Evolutionary conservation across 2,888 invertebrate genomes (phyloP), one percentile per base, ranked within the genome.

Genomic region (Drosophila kokeensis): DNA sequence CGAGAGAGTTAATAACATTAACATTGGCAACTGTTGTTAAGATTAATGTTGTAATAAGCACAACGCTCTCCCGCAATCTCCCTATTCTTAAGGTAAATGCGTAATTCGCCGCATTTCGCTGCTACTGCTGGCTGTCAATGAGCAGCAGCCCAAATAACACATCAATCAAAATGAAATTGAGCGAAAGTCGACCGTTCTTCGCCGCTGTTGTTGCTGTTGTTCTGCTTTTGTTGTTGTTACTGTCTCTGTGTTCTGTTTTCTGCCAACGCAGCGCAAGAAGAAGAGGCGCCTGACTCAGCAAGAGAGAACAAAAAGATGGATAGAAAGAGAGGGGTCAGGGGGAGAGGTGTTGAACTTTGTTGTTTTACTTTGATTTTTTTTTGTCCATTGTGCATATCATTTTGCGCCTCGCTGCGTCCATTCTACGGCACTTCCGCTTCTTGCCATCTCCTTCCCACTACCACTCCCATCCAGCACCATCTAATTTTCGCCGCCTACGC

Each of bases 91-190:
- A 80, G 87, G 73, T 72, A 66, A 75, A 75, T 68, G 71, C 83
- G 83, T 82, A 82, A 73, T 68, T 73, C 53, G 55, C 54, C 81
- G 65, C 76, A 68, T 48, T 34, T 29, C 42, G 29, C 30, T 42
- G 29, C 13, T 10, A 69, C 36, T 38, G 38, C n/a, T 45, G 45
- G 24, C 60, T 72, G 90, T 82, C 85, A 84, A 85, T 85, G 76
- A 78, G 30, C 58, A 60, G 58, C 61, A 60, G 68, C 66, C 61
- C 29, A 69, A 75, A 45, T 45, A 45, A 69, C 57, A 73, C 85
- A 88, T 89, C 88, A 89, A 84, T 84, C 88, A 88, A 82, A 73
- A 61, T 71, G 50, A 73, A 73, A 73, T 72, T 79, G 75, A 76
- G 79, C 76, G 74, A 48, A 76, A 74, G 74, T 79, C 68, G 74